phyloP scores from a whole-genome alignment of 2,888 invertebrate species.

The Campaea margaritaria region DNA sequence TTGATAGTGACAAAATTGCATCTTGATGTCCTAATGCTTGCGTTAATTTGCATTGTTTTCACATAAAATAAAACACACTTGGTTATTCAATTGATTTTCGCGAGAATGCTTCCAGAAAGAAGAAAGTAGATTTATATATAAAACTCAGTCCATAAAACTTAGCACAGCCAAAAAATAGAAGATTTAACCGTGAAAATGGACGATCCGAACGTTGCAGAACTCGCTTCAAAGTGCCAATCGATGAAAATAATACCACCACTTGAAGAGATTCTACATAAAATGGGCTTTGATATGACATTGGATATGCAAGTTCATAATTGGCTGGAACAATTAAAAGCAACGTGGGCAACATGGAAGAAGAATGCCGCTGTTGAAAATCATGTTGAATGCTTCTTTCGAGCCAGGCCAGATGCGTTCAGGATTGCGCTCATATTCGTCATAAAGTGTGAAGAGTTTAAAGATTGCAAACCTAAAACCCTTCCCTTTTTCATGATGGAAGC shows the following conservation, averaged over 20 bases:
- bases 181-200: conserved; percentile 31
- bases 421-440: conserved; percentile 85
- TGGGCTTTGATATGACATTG: conserved; percentile 75
- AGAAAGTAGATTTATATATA: neutral
- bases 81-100: no score
- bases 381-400: conserved; percentile 77
- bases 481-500: conserved; percentile 87
- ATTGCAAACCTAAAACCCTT: conserved; percentile 86
- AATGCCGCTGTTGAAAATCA: conserved; percentile 79
- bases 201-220: conserved; percentile 61
- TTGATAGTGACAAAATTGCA: no score
- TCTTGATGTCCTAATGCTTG: no score
- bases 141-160: neutral
- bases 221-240: conserved; percentile 67
- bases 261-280: conserved; percentile 68
- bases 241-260: conserved; percentile 80
- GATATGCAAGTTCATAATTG: conserved; percentile 68
- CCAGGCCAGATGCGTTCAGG: conserved; percentile 85
- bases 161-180: neutral
- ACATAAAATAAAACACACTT: no score
- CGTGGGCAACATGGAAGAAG: conserved; percentile 84
- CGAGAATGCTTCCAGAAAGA: no score
- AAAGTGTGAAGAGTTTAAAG: conserved; percentile 87
- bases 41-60: no score
- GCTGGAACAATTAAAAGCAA: conserved; percentile 72